A percentile compares a stretch with the other conserved stretches of the same genome.
These are phyloP conservation scores for Cricetomys ansorgei DNA, from an alignment of 2,113 vertebrate genomes.

Conservation along the genomic window DNA sequence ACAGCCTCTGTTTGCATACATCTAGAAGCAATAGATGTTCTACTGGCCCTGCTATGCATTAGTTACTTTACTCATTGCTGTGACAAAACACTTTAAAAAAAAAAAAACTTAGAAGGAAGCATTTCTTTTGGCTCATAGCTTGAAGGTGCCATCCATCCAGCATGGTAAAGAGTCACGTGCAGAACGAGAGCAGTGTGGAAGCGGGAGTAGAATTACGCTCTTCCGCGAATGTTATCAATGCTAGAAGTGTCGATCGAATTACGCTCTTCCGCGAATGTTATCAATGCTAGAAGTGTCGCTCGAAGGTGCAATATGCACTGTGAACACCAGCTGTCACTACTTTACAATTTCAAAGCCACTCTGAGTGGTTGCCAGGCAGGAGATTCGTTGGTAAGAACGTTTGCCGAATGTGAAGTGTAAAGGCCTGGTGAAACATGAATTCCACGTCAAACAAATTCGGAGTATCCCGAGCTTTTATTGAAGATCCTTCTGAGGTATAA, in stretches of 20 bases:
- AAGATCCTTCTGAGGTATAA: constrained; percentile 5
- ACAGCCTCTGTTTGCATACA: no score
- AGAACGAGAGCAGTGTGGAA: neutral
- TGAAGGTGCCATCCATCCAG: neutral
- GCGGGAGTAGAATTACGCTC: neutral
- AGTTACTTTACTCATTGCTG: neutral
- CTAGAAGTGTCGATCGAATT: neutral
- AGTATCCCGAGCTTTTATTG: constrained; percentile 39
- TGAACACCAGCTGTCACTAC: constrained; percentile 69
- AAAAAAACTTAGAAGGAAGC: neutral
- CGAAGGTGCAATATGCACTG: neutral
- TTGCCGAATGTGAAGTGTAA: constrained; percentile 50
- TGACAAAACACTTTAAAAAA: neutral
- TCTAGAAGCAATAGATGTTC: neutral
- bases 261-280: neutral
- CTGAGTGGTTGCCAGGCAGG: neutral
- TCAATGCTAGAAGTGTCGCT: neutral
- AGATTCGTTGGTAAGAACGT: neutral
- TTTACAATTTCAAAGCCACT: constrained; percentile 25
- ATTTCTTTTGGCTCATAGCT: neutral
- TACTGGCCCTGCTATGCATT: neutral
- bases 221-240: neutral
- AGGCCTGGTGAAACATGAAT: constrained; percentile 15
- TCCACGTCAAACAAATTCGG: constrained; percentile 34
- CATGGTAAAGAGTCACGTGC: neutral